Conservation (phyloP, 2,797 vertebrate species). For the Acipenser transmontanus region DNA sequence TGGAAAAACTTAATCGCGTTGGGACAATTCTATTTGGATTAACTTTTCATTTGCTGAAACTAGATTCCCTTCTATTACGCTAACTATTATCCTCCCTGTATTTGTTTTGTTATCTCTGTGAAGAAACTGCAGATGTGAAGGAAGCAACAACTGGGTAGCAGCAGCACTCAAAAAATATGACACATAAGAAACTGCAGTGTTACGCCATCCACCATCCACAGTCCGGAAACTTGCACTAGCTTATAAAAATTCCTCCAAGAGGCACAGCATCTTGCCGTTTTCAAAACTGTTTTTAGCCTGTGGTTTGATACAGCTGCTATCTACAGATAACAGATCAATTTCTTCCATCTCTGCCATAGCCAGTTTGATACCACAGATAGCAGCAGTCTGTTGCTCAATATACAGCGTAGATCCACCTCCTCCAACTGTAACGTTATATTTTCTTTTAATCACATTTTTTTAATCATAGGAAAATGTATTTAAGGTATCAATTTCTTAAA, state of each 20-base stretch:
- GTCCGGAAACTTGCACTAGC: conserved; percentile 17
- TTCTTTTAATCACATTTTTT: background rate
- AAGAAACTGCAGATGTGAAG: background rate
- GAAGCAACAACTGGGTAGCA: conserved; percentile 17
- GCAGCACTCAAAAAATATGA: conserved; percentile 8
- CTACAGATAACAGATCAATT: conserved; percentile 22
- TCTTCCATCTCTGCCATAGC: conserved; percentile 9
- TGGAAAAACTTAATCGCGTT: no score
- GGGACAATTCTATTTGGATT: no score
- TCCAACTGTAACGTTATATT: background rate
- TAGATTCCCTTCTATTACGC: no score
- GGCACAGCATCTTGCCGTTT: conserved; percentile 18
- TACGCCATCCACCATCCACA: conserved; percentile 11
- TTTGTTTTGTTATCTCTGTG: conserved; percentile 6
- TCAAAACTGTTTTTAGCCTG: conserved; percentile 14
- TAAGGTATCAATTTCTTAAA: no score
- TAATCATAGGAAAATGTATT: no score
- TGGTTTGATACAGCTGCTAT: conserved; percentile 25
- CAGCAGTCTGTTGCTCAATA: conserved; percentile 6
- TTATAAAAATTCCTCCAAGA: conserved; percentile 25
- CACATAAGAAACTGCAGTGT: conserved; percentile 17
- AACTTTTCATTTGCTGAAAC: no score
- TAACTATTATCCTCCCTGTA: no score
- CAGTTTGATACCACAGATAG: conserved; percentile 17
- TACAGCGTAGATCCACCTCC: background rate